phyloP scores from a whole-genome alignment of 1,140 invertebrate species.

The Lutraria rhynchaena region DNA sequence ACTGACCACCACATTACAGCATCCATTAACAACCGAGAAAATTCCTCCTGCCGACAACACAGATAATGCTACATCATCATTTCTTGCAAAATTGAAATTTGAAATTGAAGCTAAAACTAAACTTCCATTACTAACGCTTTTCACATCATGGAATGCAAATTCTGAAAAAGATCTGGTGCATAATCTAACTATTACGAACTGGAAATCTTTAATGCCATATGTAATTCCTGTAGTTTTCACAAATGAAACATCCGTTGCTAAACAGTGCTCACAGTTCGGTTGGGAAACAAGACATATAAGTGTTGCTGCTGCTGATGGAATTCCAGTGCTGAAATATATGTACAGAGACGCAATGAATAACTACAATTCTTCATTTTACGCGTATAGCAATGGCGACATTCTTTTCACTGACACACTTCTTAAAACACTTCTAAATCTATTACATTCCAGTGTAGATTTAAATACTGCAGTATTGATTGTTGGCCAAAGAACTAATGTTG shows the following conservation, averaged over 20 bases:
- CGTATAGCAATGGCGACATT: slow-evolving; percentile 67
- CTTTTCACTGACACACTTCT: slow-evolving; percentile 62
- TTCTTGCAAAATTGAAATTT: background rate
- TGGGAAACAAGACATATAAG: slow-evolving; percentile 54
- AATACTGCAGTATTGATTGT: slow-evolving; percentile 58
- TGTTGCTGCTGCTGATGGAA: slow-evolving; percentile 55
- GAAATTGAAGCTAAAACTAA: slow-evolving; percentile 13
- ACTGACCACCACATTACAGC: background rate
- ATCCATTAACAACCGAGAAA: background rate
- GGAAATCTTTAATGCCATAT: slow-evolving; percentile 60
- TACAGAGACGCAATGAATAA: slow-evolving; percentile 59
- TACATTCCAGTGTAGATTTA: slow-evolving; percentile 25
- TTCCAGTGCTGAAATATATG: slow-evolving; percentile 69
- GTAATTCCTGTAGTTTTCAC: slow-evolving; percentile 63
- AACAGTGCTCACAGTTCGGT: slow-evolving; percentile 38
- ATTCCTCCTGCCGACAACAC: too few relatives aligned
- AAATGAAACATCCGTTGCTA: slow-evolving; percentile 40
- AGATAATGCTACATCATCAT: background rate
- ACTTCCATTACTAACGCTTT: slow-evolving; percentile 60
- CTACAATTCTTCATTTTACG: slow-evolving; percentile 63
- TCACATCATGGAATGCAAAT: slow-evolving; percentile 59
- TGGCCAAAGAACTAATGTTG: slow-evolving; percentile 65
- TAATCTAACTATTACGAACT: slow-evolving; percentile 66
- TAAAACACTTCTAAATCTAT: slow-evolving; percentile 53
- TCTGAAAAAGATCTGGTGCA: slow-evolving; percentile 59